Evolutionary conservation across 2,888 invertebrate species (phyloP), one percentile per base, ranked within the genome.

Genomic region (Watsonalla cultraria): DNA sequence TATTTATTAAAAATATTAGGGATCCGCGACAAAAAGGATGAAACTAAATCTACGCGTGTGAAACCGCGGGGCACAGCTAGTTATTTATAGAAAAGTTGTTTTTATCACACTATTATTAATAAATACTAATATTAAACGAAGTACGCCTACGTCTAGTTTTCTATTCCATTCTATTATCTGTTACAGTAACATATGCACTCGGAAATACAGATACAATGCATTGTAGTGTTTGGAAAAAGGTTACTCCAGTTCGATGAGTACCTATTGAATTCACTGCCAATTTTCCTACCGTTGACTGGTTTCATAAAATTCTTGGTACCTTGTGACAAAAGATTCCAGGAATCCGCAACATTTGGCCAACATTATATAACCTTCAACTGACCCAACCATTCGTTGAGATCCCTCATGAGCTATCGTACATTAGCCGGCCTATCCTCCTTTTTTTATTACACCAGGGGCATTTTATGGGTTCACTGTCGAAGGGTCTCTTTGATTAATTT

Each of bases 331-430:
- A 11, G 42, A 42, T 11, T 42, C 11, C 42, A 6, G 42, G 11
- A 11, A 11, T 42, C 2, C 42, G 42, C 69, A 72, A 74, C 72
- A 74, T 74, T 66, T 63, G 62, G 68, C 51, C 66, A 74, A 72
- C 74, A 72, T 72, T 71, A 69, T 70, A 68, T 69, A 74, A 76
- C 79, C 72, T 70, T 65, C 59, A 59, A 63, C 68, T 78, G 73
- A 75, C 77, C 78, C 62, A 60, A 57, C 59, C 60, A 61, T 72
- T 72, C 68, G 69, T 57, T 60, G 58, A 57, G 59, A 65, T 70
- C 71, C 70, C 66, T 65, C 61, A 68, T 64, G 72, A 62, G 59
- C 60, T 60, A 63, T 66, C 57, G 47, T 53, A 51, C 42, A 48
- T 56, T 52, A 47, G 52, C 53, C 45, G 54, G 54, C 51, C 14